Percentiles rank a stretch among this genome's conserved stretches.
Evolutionary conservation across 2,113 vertebrate species (phyloP).

Genomic region (Azemiops feae): DNA sequence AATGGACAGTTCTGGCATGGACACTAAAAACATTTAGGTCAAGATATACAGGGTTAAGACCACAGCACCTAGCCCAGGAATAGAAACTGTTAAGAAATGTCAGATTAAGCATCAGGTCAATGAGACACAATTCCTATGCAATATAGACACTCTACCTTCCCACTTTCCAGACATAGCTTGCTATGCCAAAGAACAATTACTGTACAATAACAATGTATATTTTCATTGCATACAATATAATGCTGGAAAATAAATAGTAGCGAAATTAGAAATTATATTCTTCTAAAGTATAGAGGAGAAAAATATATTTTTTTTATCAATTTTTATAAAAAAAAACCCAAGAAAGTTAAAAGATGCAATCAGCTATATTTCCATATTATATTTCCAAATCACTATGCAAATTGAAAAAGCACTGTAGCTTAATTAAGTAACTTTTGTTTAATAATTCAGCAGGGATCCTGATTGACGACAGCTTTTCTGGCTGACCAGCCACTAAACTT

Average conservation of each 20-base stretch:
- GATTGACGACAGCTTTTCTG: not conserved
- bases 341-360: not conserved
- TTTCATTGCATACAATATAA: not conserved
- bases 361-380: not conserved
- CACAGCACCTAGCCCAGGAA: not conserved
- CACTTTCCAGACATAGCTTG: not conserved
- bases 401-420: not conserved
- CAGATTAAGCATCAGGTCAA: not conserved
- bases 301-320: not conserved
- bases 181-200: not conserved
- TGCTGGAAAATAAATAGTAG: not conserved
- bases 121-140: not conserved
- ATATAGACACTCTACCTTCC: not conserved
- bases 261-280: not conserved
- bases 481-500: not conserved
- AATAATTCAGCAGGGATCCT: slow-evolving; percentile 42
- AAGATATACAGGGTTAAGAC: not conserved
- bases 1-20: not conserved
- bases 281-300: not conserved
- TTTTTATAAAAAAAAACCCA: not conserved
- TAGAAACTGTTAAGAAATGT: not conserved
- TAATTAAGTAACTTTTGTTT: not conserved
- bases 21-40: not conserved
- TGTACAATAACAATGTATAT: not conserved
- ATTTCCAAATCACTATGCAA: not conserved